These are phyloP conservation scores for Denticeps clupeoides DNA, from an alignment of 2,797 vertebrate species.

Conservation along the genomic window DNA sequence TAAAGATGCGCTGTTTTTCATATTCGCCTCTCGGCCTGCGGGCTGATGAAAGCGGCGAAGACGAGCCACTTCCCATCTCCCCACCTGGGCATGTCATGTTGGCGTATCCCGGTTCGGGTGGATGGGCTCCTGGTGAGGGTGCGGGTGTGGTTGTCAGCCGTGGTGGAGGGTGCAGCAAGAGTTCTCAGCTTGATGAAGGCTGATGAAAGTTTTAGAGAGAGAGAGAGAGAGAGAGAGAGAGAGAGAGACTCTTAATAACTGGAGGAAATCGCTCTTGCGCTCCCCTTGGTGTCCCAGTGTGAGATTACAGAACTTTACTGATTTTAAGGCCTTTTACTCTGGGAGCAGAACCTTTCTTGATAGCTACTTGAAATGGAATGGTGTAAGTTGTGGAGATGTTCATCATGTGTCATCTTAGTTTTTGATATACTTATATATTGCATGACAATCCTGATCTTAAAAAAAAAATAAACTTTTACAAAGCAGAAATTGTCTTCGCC, in stretches of 20 bases:
- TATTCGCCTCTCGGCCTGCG: constrained; percentile 31
- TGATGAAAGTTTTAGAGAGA: constrained; percentile 34
- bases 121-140: constrained; percentile 9
- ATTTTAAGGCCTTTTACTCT: no score
- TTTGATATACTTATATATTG: no score
- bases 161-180: constrained; percentile 14
- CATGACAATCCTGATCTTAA: no score
- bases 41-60: constrained; percentile 34
- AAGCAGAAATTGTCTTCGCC: no score
- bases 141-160: constrained; percentile 18
- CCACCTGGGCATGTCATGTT: constrained; percentile 24
- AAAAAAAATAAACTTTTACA: no score
- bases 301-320: no score
- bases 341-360: no score
- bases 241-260: constrained; percentile 25
- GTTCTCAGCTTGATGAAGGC: constrained; percentile 29
- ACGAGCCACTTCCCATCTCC: constrained; percentile 23
- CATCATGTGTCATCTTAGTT: no score
- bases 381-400: no score
- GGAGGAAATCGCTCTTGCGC: constrained; percentile 8
- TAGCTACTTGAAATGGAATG: no score
- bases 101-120: constrained; percentile 18
- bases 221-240: constrained; percentile 16
- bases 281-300: no score
- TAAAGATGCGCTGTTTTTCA: constrained; percentile 46